A percentile compares a stretch with the other conserved stretches of the same genome.
Conservation (phyloP, 2,888 invertebrate species). For the Lepeophtheirus nordmannii region DNA sequence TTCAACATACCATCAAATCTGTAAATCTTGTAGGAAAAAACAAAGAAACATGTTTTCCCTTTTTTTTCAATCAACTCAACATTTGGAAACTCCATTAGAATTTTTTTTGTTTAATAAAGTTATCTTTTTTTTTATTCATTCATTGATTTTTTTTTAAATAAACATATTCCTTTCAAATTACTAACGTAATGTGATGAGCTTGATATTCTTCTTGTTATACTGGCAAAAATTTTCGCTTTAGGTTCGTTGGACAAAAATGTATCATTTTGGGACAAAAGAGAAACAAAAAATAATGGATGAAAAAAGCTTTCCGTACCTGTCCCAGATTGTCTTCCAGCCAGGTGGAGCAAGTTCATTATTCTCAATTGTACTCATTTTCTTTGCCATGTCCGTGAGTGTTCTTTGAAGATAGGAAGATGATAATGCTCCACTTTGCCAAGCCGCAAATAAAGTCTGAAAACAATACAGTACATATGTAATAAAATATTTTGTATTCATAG, state of each 20-base stretch:
- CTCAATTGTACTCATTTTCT: slow-evolving; percentile 13
- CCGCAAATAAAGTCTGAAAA: slow-evolving; percentile 16
- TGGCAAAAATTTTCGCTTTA: no score
- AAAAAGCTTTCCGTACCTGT: slow-evolving; percentile 15
- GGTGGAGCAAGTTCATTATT: slow-evolving; percentile 11
- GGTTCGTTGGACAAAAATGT: no score
- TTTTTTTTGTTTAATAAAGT: no score
- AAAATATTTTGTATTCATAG: background rate
- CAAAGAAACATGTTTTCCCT: background rate
- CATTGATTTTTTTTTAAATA: no score
- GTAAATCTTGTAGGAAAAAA: background rate
- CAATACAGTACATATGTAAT: background rate
- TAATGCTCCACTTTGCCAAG: slow-evolving; percentile 22
- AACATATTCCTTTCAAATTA: no score
- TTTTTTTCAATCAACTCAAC: background rate
- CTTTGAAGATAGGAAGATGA: slow-evolving; percentile 7
- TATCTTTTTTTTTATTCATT: no score
- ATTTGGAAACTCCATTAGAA: no score
- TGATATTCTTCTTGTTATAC: no score
- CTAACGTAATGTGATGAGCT: no score
- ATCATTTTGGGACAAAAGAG: no score
- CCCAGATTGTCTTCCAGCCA: slow-evolving; percentile 16
- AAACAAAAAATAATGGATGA: slow-evolving; percentile 1
- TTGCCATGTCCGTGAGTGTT: background rate
- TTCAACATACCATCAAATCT: slow-evolving; percentile 4